Percentiles rank a stretch among this genome's conserved stretches.
These are phyloP conservation scores for Hippoglossus stenolepis DNA, from an alignment of 2,113 vertebrate species.

Conservation along the genomic window DNA sequence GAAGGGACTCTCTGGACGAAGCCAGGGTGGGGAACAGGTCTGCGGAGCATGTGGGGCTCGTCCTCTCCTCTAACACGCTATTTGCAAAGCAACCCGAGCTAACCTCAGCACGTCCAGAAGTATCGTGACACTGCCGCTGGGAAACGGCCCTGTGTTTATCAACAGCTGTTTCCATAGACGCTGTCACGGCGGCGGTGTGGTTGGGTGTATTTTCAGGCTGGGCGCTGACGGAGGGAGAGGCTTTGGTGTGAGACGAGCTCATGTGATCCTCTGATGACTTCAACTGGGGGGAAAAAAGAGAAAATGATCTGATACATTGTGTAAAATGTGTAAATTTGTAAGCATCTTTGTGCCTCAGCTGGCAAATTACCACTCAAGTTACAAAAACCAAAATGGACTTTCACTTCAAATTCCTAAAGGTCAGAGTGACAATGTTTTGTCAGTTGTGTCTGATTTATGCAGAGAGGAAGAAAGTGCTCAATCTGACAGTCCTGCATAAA, in stretches of 20 bases:
- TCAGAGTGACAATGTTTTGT: too few relatives aligned
- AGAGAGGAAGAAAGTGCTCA: neutral
- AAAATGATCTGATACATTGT: too few relatives aligned
- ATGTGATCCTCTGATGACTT: conserved; percentile 39
- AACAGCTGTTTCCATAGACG: conserved; percentile 69
- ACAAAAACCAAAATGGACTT: neutral
- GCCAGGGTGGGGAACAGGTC: conserved; percentile 74
- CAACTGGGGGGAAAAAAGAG: conserved; percentile 54
- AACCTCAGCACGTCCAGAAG: conserved; percentile 58
- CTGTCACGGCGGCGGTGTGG: conserved; percentile 18
- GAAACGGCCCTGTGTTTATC: conserved; percentile 69
- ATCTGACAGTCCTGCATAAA: neutral
- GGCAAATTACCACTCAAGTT: neutral
- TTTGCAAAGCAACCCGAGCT: conserved; percentile 69
- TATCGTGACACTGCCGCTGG: conserved; percentile 47
- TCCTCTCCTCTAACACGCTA: conserved; percentile 60
- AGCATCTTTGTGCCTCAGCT: neutral
- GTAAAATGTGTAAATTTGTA: too few relatives aligned
- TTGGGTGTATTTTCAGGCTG: conserved; percentile 63
- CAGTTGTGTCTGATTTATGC: conserved; percentile 1
- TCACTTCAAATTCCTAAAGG: too few relatives aligned
- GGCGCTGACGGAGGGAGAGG: conserved; percentile 26
- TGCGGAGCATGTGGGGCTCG: conserved; percentile 62
- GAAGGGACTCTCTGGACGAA: conserved; percentile 82
- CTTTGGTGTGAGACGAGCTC: conserved; percentile 33